Base-by-base conservation (phyloP, 2,797 vertebrate genomes). In the Catamblyrhynchus diadema region DNA sequence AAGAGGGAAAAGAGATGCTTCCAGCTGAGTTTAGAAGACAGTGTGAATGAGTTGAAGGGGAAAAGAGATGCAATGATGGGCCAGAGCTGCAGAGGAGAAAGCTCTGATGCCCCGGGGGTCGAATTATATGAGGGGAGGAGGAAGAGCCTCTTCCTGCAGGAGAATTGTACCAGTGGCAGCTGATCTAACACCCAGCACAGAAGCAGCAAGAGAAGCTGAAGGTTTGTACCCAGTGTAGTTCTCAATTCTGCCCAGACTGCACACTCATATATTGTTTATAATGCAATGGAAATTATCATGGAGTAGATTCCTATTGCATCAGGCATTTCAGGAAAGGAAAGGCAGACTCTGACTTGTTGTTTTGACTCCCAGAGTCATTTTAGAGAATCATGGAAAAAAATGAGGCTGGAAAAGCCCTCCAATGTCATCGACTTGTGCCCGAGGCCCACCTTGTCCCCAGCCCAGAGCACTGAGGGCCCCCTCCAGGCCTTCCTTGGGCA, bases 1-100 rank as follows among this genome's bases (percentile, higher is more conserved):
- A 94, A 96, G 87, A 61, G 94, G 94, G 94, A 93, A 88, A 95
- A 97, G 75, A 94, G 95, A 79, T 20, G 92, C 94, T 97, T 97
- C 94, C 85, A 96, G 93, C 91, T 95, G 95, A 93, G 91, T 94
- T 96, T 87, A 41, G 79, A 59, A 93, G 85, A 56, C 94, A 92
- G 82, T 32, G 84, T 73, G 95, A 92, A 92, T 75, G 95, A 95
- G 86, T 86, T 90, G 93, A 44, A 92, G 93, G 95, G 95, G 91
- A 83, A 94, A 91, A 93, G 93, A 91, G 89, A 93, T 89, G 88
- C 94, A 59, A 47, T 59, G 84, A 61, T 89, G 93, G 92, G 93
- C 88, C 89, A 23, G 79, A 89, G 72, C 84, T 93, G 90, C 57
- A 17, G 61, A 94, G 87, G 84, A 92, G 86, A 92, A 79, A 90